A percentile compares a stretch with the other conserved stretches of the same genome.
phyloP scores from a whole-genome alignment of 2,888 invertebrate species.

The Gryllus longicercus region DNA sequence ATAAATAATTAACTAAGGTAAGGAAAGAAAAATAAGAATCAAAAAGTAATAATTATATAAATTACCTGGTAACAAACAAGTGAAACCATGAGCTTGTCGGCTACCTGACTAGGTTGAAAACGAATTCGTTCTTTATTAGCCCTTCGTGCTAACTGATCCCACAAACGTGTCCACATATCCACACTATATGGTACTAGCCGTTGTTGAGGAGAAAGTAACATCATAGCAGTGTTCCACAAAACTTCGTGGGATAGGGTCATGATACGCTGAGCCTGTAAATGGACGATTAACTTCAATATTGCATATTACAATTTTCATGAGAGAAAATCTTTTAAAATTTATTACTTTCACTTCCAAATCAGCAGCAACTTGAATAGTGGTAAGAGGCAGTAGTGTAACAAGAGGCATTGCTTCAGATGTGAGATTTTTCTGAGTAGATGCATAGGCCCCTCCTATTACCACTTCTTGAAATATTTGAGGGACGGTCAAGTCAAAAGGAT shows the following conservation, averaged over 20 bases:
- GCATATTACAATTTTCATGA: background rate
- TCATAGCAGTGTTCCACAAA: conserved; percentile 77
- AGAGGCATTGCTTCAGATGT: conserved; percentile 67
- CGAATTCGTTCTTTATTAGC: conserved; percentile 57
- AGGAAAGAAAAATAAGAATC: conserved; percentile 18
- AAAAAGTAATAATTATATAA: background rate
- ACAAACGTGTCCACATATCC: conserved; percentile 79
- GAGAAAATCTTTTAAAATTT: conserved; percentile 32
- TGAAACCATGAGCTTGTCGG: conserved; percentile 74
- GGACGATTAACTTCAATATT: background rate
- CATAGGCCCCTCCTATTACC: conserved; percentile 69
- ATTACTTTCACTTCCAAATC: conserved; percentile 62
- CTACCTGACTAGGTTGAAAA: conserved; percentile 66
- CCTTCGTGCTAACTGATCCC: conserved; percentile 65
- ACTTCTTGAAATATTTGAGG: conserved; percentile 75
- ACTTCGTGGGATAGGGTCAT: conserved; percentile 68
- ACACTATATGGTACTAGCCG: conserved; percentile 75
- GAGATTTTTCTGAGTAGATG: conserved; percentile 66
- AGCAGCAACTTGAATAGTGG: conserved; percentile 57
- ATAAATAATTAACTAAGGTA: conserved; percentile 22
- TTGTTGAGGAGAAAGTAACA: conserved; percentile 79
- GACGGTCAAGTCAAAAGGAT: conserved; percentile 60
- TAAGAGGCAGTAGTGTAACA: conserved; percentile 68
- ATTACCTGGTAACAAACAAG: conserved; percentile 75
- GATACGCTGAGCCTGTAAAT: conserved; percentile 40